Conservation (phyloP, 2,797 vertebrate genomes). For the Phalloptychus januarius region DNA sequence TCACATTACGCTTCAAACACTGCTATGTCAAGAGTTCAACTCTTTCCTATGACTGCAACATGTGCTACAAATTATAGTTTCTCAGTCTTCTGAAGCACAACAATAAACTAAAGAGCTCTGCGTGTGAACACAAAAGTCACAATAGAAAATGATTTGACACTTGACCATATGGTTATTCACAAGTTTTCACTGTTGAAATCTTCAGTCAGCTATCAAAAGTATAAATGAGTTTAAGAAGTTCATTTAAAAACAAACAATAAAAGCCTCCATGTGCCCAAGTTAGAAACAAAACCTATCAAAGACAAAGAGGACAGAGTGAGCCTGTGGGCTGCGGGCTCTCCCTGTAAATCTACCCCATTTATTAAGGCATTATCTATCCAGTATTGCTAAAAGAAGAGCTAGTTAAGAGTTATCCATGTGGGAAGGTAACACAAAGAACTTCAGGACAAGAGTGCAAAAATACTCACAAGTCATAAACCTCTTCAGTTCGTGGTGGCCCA, state of each 20-base stretch:
- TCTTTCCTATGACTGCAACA: constrained; percentile 47
- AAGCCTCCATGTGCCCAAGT: constrained; percentile 40
- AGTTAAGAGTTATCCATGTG: constrained; percentile 53
- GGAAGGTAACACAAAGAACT: constrained; percentile 49
- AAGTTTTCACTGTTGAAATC: constrained; percentile 61
- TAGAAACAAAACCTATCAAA: constrained; percentile 64
- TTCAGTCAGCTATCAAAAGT: constrained; percentile 73
- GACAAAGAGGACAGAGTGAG: constrained; percentile 60
- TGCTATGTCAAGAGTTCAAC: constrained; percentile 32
- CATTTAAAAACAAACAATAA: constrained; percentile 23
- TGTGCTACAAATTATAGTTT: constrained; percentile 35
- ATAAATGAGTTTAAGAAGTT: constrained; percentile 65
- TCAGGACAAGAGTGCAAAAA: constrained; percentile 75
- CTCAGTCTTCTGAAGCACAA: constrained; percentile 58
- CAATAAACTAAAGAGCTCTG: constrained; percentile 64
- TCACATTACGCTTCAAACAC: constrained; percentile 42
- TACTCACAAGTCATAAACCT: constrained; percentile 63
- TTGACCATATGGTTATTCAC: constrained; percentile 68
- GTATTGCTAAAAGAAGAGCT: constrained; percentile 80
- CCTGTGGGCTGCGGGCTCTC: constrained; percentile 53
- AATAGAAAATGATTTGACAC: constrained; percentile 68
- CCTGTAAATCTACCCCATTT: constrained; percentile 56
- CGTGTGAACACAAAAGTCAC: constrained; percentile 66
- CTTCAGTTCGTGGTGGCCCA: neutral
- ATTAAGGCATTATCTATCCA: constrained; percentile 82